These are phyloP conservation scores for Portevinia maculata DNA, from an alignment of 2,888 invertebrate species.

Conservation along the genomic window DNA sequence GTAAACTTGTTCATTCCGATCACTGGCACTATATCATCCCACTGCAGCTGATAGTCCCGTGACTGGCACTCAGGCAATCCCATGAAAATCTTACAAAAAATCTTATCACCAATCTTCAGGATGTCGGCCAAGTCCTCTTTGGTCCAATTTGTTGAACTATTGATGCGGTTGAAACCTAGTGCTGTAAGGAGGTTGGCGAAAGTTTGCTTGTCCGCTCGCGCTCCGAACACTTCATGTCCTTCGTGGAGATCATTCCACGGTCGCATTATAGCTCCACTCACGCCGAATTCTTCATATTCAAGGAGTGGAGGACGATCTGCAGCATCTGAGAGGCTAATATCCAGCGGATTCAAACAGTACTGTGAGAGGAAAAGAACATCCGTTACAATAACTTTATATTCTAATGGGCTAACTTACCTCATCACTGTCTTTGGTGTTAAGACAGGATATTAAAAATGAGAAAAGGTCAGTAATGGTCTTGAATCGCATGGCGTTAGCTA, in stretches of 20 bases:
- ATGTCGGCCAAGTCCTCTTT: conserved; percentile 75
- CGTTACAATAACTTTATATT: not conserved
- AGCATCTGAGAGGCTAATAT: conserved; percentile 40
- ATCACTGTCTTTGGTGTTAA: conserved; percentile 74
- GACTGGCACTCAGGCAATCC: conserved; percentile 55
- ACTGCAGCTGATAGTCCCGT: conserved; percentile 50
- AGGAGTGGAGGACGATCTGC: conserved; percentile 81
- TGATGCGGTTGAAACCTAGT: conserved; percentile 72
- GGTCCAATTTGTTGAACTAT: conserved; percentile 72
- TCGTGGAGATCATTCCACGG: conserved; percentile 75
- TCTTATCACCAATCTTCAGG: conserved; percentile 74
- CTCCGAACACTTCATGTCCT: conserved; percentile 71
- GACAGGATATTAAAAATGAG: conserved; percentile 42
- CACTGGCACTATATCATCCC: conserved; percentile 55
- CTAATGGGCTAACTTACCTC: conserved; percentile 43
- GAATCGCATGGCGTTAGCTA: conserved; percentile 69
- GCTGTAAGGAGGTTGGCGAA: conserved; percentile 74
- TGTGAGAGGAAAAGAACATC: conserved; percentile 9
- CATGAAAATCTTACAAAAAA: conserved; percentile 69
- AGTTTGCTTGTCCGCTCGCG: conserved; percentile 75
- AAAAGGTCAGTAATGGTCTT: conserved; percentile 74
- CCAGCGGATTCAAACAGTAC: conserved; percentile 42
- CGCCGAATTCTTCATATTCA: conserved; percentile 81
- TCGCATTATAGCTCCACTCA: conserved; percentile 81
- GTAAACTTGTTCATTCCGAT: conserved; percentile 74